Evolutionary conservation across 2,113 vertebrate species (phyloP).

Genomic region (Phalacrocorax pelagicus): DNA sequence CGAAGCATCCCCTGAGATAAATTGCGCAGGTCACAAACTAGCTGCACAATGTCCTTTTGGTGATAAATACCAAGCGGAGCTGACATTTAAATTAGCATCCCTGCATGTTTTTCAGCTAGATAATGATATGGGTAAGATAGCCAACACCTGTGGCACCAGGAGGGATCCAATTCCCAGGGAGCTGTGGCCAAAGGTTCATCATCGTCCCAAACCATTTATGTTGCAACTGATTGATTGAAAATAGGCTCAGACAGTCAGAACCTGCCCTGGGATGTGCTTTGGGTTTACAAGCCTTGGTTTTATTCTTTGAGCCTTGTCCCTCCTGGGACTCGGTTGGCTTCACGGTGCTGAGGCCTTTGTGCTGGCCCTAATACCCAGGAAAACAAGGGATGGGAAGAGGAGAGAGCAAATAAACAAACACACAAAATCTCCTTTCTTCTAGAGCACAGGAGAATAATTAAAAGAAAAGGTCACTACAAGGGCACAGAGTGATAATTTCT

Average conservation of each 20-base stretch:
- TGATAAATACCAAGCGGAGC: conserved; percentile 21
- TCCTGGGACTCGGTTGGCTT: neutral
- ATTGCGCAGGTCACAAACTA: neutral
- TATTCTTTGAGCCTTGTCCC: neutral
- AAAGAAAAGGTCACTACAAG: neutral
- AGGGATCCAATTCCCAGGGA: neutral
- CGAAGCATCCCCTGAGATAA: neutral
- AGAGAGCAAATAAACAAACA: neutral
- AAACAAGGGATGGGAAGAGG: neutral
- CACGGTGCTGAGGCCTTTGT: neutral
- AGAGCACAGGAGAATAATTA: neutral
- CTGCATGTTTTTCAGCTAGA: conserved; percentile 13
- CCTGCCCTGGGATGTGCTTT: neutral
- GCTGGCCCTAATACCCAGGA: neutral
- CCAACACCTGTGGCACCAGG: conserved; percentile 20
- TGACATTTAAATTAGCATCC: conserved; percentile 64
- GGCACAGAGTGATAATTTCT: neutral
- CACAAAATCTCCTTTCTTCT: neutral
- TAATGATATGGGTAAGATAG: conserved; percentile 36
- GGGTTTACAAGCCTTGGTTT: neutral
- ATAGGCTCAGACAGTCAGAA: neutral
- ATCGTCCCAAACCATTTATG: conserved; percentile 3
- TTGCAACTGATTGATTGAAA: neutral
- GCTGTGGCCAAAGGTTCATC: neutral
- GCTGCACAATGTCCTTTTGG: conserved; percentile 16